Percentiles rank a stretch among this genome's conserved stretches.
These are phyloP conservation scores for Stegophylla sp. DNA, from an alignment of 2,888 invertebrate genomes.

Conservation along the genomic window DNA sequence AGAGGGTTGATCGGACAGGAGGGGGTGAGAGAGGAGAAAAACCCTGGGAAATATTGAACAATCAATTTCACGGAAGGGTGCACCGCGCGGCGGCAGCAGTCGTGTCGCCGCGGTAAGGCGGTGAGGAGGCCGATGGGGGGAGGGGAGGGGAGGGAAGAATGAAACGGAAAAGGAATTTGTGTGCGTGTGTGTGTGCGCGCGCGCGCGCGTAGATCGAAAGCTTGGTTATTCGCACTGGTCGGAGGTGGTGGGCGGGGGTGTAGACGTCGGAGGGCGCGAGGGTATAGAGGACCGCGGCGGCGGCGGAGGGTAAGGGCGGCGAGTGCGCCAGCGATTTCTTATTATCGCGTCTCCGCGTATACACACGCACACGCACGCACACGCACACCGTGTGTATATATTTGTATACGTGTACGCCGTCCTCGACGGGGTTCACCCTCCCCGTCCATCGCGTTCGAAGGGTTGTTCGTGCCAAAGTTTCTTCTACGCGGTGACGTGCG, in stretches of 20 bases:
- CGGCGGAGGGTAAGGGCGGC: not conserved
- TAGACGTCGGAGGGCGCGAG: not conserved
- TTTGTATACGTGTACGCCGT: not conserved
- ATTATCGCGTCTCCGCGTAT: slow-evolving; percentile 15
- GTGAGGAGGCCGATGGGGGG: not conserved
- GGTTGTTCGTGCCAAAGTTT: slow-evolving; percentile 44
- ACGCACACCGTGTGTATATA: not conserved
- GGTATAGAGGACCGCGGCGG: not conserved
- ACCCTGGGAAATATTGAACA: slow-evolving; percentile 59
- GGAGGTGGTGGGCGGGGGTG: not conserved
- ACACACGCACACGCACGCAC: not conserved
- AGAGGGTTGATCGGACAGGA: too few relatives aligned
- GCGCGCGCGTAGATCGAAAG: slow-evolving; percentile 5
- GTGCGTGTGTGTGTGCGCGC: slow-evolving; percentile 16
- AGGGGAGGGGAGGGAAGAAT: not conserved
- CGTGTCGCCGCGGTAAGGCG: slow-evolving; percentile 2
- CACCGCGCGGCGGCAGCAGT: slow-evolving; percentile 25
- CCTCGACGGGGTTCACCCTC: not conserved
- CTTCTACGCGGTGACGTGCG: slow-evolving; percentile 1
- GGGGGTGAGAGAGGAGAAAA: slow-evolving; percentile 6
- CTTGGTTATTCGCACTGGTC: not conserved
- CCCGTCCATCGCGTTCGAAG: not conserved
- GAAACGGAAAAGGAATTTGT: slow-evolving; percentile 37
- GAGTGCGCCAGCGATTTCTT: slow-evolving; percentile 44
- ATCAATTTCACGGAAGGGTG: slow-evolving; percentile 59